Percentiles rank a stretch among this genome's conserved stretches.
phyloP scores from a whole-genome alignment of 2,113 vertebrate genomes.

The Sinocyclocheilus anshuiensis region DNA sequence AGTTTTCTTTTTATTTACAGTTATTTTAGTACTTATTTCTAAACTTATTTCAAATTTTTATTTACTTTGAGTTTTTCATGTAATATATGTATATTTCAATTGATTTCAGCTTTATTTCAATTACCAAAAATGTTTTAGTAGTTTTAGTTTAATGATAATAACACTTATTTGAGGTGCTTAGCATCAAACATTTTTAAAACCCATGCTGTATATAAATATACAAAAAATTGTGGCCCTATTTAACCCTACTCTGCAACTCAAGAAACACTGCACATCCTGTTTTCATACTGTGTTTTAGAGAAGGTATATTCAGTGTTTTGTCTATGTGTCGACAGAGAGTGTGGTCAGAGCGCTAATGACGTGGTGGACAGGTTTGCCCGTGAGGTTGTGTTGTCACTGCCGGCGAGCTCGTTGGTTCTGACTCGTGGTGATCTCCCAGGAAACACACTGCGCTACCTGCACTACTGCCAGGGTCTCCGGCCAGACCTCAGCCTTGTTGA shows the following conservation, averaged over 20 bases:
- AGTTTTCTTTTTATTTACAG: background rate
- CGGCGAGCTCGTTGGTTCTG: constrained; percentile 82
- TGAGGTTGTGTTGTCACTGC: constrained; percentile 87
- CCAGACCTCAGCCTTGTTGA: constrained; percentile 90
- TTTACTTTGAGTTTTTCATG: background rate
- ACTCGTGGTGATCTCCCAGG: constrained; percentile 94
- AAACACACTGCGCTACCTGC: constrained; percentile 91
- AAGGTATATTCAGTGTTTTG: background rate
- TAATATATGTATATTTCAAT: background rate
- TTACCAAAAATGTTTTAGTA: background rate
- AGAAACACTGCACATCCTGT: background rate
- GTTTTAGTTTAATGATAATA: background rate
- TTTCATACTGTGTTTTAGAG: background rate
- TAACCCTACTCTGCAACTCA: background rate
- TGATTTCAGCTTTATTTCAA: background rate
- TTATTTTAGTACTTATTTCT: background rate
- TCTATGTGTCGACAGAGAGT: constrained; percentile 73
- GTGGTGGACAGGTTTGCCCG: constrained; percentile 88
- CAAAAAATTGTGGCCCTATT: background rate
- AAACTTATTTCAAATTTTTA: background rate
- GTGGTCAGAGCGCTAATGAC: constrained; percentile 86
- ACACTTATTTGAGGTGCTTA: background rate
- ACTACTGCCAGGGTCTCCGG: constrained; percentile 87
- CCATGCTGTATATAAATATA: background rate
- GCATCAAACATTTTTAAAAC: background rate